Base-by-base conservation (phyloP, 2,888 invertebrate species). In the Plagiodera versicolora region DNA sequence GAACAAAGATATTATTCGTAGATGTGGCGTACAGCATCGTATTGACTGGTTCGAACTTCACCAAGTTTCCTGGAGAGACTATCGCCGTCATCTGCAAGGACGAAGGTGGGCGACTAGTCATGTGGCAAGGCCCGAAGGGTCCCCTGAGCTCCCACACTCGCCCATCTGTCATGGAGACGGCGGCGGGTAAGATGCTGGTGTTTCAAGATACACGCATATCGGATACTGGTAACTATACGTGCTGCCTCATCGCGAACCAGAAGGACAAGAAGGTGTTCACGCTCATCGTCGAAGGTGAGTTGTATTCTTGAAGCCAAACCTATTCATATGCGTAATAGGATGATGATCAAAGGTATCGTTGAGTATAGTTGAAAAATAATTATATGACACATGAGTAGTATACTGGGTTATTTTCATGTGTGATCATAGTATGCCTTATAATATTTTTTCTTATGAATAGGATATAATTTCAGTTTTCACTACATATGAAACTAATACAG, bases 201-300 rank as follows among this genome's bases (percentile, higher is more conserved):
- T 56, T 56, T 35, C 35, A 56, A 14, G 14, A 24, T 3, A 30
- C 56, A 5, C 30, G 32, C n/a, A 35, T 24, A 0, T 35, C 14
- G 5, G 46, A 56, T 6, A 49, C 56, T 2, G 56, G 56, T 9
- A 56, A 56, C 35, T 56, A 56, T 19, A 48, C 56, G 8, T 56
- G 56, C 39, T 44, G 53, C 17, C 44, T 53, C 16, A 19, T 24
- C 2, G 32, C 20, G 9, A 20, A 47, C 56, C 20, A 19, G 3
- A 18, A 32, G 5, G 39, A 39, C 28, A 47, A 44, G 35, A 49
- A 48, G 17, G 48, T 56, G n/a, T 56, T 56, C 20, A 19, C 48
- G 5, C 19, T 56, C 19, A 16, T 47, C 24, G 56, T 56, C 11
- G 48, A 32, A 35, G 48, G 56, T 56, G 32, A 56, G 56, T 1